phyloP scores from a whole-genome alignment of 2,113 vertebrate genomes.

The Corythornis cristatus region DNA sequence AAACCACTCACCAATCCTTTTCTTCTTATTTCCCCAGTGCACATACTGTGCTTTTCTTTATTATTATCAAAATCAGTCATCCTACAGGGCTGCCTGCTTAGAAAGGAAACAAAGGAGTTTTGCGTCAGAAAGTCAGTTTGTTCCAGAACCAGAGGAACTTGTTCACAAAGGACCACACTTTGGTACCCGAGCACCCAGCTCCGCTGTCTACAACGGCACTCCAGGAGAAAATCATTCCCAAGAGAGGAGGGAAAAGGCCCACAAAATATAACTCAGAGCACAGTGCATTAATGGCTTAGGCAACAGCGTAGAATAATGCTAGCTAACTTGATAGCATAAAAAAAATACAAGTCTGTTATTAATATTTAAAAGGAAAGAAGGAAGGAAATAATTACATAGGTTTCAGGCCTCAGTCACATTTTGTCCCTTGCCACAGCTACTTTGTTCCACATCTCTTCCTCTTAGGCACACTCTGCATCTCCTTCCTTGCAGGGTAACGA shows the following conservation, averaged over 20 bases:
- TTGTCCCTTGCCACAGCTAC: not conserved
- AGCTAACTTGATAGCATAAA: not conserved
- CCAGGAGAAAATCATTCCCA: not conserved
- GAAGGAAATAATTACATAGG: not conserved
- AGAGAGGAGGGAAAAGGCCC: not conserved
- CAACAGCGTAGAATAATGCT: not conserved
- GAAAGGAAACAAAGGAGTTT: not conserved
- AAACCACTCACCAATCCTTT: not conserved
- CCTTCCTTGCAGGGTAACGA: not conserved
- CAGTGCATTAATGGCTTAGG: not conserved
- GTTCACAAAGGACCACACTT: not conserved
- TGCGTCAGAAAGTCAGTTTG: not conserved
- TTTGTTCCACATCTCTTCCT: not conserved
- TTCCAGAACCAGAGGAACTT: not conserved
- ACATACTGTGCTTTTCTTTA: not conserved
- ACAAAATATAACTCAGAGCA: not conserved
- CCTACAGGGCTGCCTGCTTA: not conserved
- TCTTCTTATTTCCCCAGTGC: not conserved
- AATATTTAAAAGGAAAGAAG: conserved; percentile 24
- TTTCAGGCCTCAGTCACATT: not conserved
- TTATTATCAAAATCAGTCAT: not conserved
- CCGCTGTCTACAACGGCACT: not conserved
- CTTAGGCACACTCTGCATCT: not conserved
- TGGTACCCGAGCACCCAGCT: not conserved
- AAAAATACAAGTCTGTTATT: not conserved